These are phyloP conservation scores for Collichthys lucidus DNA, from an alignment of 2,113 vertebrate genomes.

Conservation along the genomic window DNA sequence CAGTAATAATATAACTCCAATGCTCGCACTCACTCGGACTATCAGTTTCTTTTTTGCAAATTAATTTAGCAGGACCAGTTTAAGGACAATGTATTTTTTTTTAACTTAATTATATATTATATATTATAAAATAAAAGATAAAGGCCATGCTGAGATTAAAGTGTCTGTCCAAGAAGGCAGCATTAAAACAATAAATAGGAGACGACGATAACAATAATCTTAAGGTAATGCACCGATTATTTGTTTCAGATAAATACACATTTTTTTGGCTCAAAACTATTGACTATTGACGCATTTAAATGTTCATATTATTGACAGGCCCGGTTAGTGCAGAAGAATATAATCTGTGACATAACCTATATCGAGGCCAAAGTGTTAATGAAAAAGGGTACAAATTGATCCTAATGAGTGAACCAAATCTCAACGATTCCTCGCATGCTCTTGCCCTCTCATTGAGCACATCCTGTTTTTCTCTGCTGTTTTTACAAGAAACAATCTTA, in stretches of 20 bases:
- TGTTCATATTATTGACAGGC: conserved; percentile 25
- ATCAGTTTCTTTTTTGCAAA: conserved; percentile 4
- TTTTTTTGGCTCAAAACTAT: conserved; percentile 18
- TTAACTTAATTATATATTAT: neutral
- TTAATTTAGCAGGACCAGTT: neutral
- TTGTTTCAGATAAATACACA: neutral
- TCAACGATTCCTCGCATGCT: conserved; percentile 39
- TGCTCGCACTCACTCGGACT: neutral
- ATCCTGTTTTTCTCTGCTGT: conserved; percentile 66
- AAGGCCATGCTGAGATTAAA: neutral
- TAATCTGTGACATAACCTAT: conserved; percentile 40
- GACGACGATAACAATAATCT: neutral
- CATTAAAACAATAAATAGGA: too few relatives aligned
- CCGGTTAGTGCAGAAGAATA: conserved; percentile 5
- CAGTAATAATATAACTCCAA: neutral
- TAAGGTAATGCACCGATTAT: neutral
- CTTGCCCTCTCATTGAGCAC: conserved; percentile 50
- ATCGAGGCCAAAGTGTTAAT: conserved; percentile 53
- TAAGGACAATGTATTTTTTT: too few relatives aligned
- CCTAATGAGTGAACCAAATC: conserved; percentile 43
- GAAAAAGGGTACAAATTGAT: conserved; percentile 57
- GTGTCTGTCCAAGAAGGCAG: too few relatives aligned
- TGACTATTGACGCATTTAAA: conserved; percentile 18
- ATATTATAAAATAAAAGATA: neutral
- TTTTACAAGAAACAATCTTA: conserved; percentile 69